These are phyloP conservation scores for Balaeniceps rex DNA, from an alignment of 2,113 vertebrate genomes.

Conservation along the genomic window DNA sequence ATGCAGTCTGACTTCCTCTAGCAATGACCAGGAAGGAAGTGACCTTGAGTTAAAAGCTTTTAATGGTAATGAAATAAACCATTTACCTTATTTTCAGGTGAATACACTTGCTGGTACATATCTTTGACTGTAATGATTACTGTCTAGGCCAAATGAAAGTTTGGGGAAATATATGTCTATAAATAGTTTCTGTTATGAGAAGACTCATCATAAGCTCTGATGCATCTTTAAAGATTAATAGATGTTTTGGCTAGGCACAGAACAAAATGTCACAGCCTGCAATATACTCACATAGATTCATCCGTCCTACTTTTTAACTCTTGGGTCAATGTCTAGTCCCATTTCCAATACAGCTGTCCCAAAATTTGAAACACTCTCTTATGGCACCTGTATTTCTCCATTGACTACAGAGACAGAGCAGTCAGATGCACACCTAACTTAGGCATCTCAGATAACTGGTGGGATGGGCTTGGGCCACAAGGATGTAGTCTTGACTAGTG, in stretches of 20 bases:
- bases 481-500: neutral
- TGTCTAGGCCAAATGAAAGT: neutral
- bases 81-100: neutral
- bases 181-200: neutral
- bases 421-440: neutral
- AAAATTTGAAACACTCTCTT: neutral
- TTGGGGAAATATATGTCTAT: neutral
- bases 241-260: neutral
- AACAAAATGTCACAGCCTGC: fast-evolving
- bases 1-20: neutral
- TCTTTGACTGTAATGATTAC: neutral
- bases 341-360: neutral
- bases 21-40: neutral
- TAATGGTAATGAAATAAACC: neutral
- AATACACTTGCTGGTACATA: neutral
- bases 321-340: neutral
- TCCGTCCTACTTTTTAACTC: neutral
- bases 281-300: neutral
- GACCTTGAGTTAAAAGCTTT: neutral
- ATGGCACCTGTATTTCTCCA: neutral
- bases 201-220: neutral
- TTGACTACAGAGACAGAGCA: neutral
- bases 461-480: neutral
- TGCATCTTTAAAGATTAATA: neutral
- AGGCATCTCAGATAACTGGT: neutral